Evolutionary conservation across 2,113 vertebrate species (phyloP), one percentile per base, ranked within the genome.

Genomic region (Pangasianodon hypophthalmus): DNA sequence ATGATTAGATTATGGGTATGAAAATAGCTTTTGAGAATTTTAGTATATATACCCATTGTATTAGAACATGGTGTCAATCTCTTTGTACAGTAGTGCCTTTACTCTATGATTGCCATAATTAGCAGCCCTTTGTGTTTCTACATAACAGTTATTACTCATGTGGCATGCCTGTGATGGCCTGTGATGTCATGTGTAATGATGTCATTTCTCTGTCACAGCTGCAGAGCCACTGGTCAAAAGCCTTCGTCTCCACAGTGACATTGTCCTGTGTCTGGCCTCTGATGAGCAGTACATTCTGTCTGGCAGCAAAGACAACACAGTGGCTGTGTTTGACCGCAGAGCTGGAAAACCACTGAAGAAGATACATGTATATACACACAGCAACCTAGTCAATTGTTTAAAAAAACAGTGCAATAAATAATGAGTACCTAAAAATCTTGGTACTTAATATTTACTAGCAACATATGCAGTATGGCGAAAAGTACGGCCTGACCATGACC

Each of bases 211-310:
- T 50, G 69, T 4, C 4, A 18, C 84, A 98, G 97, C 94, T 0
- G 87, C 95, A n/a, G 94, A 96, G 1, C 94, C 95, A 1, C 91
- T 96, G 90, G 94, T 98, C 91, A 95, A 97, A 93, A 97, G 95
- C 58, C 93, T 97, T 85, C 94, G 92, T 87, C 95, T 97, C 67
- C 98, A 98, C 81, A 92, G 95, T 5, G 97, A 95, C 0, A 96
- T 97, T 0, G 97, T 98, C 10, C 94, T 98, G 90, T 96, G 97
- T 1, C 93, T 98, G 56, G 95, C 93, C 4, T 97, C 97, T 0
- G 97, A 98, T 0, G 97, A 98, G 46, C 95, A 91, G 67, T 97
- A 97, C 91, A 97, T 99, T 83, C 91, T 99, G 86, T 98, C 97
- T 0, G 97, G 96, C 86, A 97, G 97, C 6, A 97, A 97, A 95